These are phyloP conservation scores for Campylomormyrus numenius DNA, from an alignment of 2,113 vertebrate species.

Conservation along the genomic window DNA sequence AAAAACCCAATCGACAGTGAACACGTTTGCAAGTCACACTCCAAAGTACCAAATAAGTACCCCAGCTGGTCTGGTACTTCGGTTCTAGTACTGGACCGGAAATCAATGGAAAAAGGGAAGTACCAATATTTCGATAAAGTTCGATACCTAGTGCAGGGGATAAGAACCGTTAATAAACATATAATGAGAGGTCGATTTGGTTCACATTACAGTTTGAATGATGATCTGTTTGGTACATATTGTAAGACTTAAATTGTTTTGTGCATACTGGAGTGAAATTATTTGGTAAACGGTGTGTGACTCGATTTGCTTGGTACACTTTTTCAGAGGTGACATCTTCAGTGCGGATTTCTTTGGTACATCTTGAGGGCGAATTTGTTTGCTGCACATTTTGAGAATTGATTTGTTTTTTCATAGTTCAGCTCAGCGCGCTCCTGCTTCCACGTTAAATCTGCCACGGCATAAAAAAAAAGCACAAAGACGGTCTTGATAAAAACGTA, in stretches of 20 bases:
- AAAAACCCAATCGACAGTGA: not conserved
- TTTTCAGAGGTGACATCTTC: not conserved
- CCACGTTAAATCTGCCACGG: not conserved
- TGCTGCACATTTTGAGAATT: not conserved
- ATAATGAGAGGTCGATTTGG: not conserved
- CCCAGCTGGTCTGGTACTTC: not conserved
- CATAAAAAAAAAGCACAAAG: not conserved
- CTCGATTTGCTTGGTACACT: not conserved
- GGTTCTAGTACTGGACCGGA: not conserved
- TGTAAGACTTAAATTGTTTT: not conserved
- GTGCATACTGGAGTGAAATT: not conserved
- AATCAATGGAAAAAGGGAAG: not conserved
- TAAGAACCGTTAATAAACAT: not conserved
- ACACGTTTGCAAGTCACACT: not conserved
- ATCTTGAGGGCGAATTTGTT: not conserved
- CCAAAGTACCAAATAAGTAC: not conserved
- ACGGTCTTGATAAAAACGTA: not conserved
- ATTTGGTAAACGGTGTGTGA: not conserved
- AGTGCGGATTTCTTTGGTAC: not conserved
- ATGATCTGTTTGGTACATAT: not conserved
- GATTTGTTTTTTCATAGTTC: not conserved
- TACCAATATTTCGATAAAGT: not conserved
- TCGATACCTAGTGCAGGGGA: not conserved
- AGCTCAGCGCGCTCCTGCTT: not conserved
- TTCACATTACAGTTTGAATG: not conserved